Conservation (phyloP, 2,888 invertebrate genomes). For the Coenonympha glycerion region DNA sequence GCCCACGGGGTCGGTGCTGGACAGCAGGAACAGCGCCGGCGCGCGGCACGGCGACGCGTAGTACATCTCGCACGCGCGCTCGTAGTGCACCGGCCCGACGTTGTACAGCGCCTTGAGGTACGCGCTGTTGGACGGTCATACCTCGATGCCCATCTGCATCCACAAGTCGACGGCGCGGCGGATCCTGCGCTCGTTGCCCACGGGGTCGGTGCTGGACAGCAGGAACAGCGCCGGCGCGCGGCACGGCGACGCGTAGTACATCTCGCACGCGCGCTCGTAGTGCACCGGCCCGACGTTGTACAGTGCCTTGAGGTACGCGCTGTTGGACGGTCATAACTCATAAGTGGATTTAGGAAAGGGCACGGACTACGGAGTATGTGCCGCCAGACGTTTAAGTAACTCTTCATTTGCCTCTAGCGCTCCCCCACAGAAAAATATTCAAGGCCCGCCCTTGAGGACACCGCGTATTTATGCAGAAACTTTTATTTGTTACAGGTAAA, state of each 20-base stretch:
- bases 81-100: constrained; percentile 87
- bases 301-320: constrained; percentile 88
- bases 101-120: constrained; percentile 88
- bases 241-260: constrained; percentile 87
- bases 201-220: constrained; percentile 78
- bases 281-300: constrained; percentile 87
- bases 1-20: constrained; percentile 81
- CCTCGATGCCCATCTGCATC: constrained; percentile 84
- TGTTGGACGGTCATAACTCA: constrained; percentile 44
- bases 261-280: constrained; percentile 86
- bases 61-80: constrained; percentile 86
- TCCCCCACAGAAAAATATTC: too few species aligned
- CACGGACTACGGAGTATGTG: too few species aligned
- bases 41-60: constrained; percentile 84
- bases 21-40: constrained; percentile 85
- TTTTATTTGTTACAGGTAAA: too few species aligned
- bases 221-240: constrained; percentile 85
- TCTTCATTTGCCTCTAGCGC: too few species aligned
- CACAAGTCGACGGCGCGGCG: constrained; percentile 82
- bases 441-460: too few species aligned
- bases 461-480: too few species aligned
- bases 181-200: constrained; percentile 84
- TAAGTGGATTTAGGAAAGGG: too few species aligned
- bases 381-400: too few species aligned
- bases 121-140: constrained; percentile 68